Evolutionary conservation across 2,888 invertebrate species (phyloP), one percentile per base, ranked within the genome.

Genomic region (Plagodis dolabraria): DNA sequence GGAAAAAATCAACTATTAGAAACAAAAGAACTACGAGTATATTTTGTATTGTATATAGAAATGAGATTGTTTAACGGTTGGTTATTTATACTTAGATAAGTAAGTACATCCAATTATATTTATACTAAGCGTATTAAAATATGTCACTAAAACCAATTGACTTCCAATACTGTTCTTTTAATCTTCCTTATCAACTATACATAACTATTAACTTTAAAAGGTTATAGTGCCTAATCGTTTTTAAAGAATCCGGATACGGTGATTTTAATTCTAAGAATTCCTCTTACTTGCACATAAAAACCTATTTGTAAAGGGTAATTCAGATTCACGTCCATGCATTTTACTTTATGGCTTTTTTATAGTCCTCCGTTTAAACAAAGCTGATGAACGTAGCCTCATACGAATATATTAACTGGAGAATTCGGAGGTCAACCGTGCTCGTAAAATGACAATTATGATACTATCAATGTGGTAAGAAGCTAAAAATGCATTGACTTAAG

Each of bases 291-390:
- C 51, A 43, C 36, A 8, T 36, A 47, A 49, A 49, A 49, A 53
- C 42, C 12, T n/a, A 44, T 8, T 40, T 51, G 54, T 47, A 48
- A 55, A 46, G 53, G 33, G 56, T 56, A 61, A 61, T 61, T 61
- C 49, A 43, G 56, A 49, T 61, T 40, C 53, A 61, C 56, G 56
- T 55, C 53, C 54, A 53, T 56, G 52, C 49, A 49, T 53, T 60
- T 57, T 53, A 49, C 56, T 61, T 61, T 53, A 61, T 57, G 47
- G 56, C 49, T 42, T 56, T 61, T 61, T 61, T 61, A 57, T 43
- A 38, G 52, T 57, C 38, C 48, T 11, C 56, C 47, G 53, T 57
- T 60, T 46, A 56, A 53, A 63, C 58, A 63, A 59, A 63, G 55
- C 56, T 55, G 54, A 58, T 45, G 62, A 52, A 57, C 44, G 53